Conservation (phyloP, 1,140 invertebrate genomes). For the Leguminivora glycinivorella region DNA sequence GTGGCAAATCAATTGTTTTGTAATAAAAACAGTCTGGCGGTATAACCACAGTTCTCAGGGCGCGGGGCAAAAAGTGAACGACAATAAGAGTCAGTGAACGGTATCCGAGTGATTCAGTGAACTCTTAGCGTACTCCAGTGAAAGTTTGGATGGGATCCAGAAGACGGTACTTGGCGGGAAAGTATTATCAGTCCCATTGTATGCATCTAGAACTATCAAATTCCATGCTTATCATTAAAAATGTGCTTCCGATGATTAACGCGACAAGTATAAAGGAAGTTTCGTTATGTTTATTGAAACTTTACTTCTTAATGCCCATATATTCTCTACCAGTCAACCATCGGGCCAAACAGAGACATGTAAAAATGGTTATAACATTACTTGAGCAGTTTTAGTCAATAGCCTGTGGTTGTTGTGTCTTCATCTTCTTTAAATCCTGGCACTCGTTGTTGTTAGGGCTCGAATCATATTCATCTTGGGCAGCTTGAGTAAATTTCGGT, state of each 20-base stretch:
- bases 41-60: conserved; percentile 31
- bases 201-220: neutral
- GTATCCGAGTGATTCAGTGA: conserved; percentile 42
- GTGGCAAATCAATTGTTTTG: neutral
- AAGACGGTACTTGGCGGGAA: conserved; percentile 33
- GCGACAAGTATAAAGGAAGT: too few species aligned
- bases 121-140: conserved; percentile 44
- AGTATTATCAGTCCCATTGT: conserved; percentile 29
- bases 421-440: too few species aligned
- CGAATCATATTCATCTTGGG: too few species aligned
- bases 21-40: conserved; percentile 19
- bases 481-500: too few species aligned
- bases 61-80: conserved; percentile 32
- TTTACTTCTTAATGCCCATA: too few species aligned
- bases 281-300: too few species aligned
- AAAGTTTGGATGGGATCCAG: conserved; percentile 51
- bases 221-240: neutral
- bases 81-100: conserved; percentile 41
- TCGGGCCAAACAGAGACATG: too few species aligned
- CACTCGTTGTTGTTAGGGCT: too few species aligned
- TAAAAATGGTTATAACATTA: too few species aligned
- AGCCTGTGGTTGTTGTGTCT: too few species aligned
- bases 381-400: too few species aligned
- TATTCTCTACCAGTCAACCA: too few species aligned
- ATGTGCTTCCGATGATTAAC: neutral